These are phyloP conservation scores for Drosophila paranaensis DNA, from an alignment of 2,888 invertebrate species.

Conservation along the genomic window DNA sequence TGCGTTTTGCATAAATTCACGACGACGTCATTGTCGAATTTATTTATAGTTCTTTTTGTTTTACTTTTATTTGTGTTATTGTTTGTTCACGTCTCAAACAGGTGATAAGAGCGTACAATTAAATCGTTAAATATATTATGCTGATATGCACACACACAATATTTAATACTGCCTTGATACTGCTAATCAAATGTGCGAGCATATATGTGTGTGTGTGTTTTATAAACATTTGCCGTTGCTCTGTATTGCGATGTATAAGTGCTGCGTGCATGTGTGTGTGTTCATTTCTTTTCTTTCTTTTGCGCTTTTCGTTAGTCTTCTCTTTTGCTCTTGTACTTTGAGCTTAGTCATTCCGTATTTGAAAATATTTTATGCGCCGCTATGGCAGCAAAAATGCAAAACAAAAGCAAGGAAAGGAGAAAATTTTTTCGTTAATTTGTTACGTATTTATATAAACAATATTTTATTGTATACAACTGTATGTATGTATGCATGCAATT, in stretches of 20 bases:
- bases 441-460: constrained; percentile 28
- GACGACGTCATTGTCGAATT: constrained; percentile 40
- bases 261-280: not conserved
- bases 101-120: constrained; percentile 38
- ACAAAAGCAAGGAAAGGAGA: constrained; percentile 44
- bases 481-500: not conserved
- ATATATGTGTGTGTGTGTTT: constrained; percentile 1
- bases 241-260: not conserved
- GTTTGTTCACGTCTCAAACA: constrained; percentile 31
- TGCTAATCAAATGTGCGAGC: constrained; percentile 33
- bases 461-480: not conserved
- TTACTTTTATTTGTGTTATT: constrained; percentile 7
- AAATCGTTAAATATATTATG: constrained; percentile 17
- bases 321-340: constrained; percentile 56
- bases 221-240: constrained; percentile 48
- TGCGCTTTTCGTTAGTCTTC: constrained; percentile 7
- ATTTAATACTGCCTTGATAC: constrained; percentile 19
- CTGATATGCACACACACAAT: constrained; percentile 11
- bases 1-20: constrained; percentile 60
- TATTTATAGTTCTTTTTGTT: constrained; percentile 17
- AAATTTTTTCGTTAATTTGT: constrained; percentile 45
- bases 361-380: constrained; percentile 36
- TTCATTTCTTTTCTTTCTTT: not conserved
- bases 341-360: constrained; percentile 70
- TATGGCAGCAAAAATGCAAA: constrained; percentile 38